phyloP scores from a whole-genome alignment of 2,888 invertebrate genomes.

The Heliothis peltigera region DNA sequence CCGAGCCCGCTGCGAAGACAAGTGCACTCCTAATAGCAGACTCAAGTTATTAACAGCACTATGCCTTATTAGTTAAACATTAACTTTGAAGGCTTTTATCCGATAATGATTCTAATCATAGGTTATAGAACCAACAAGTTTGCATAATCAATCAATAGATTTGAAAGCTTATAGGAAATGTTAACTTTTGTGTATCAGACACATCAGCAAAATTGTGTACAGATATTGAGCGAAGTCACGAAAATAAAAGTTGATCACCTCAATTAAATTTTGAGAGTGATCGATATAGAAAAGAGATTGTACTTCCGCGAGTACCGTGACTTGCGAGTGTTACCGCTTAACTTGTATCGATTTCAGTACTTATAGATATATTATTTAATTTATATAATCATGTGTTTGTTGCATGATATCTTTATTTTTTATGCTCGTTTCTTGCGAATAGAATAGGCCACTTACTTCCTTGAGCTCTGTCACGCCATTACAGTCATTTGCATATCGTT shows the following conservation, averaged over 20 bases:
- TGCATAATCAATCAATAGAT: constrained; percentile 18
- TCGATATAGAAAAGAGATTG: constrained; percentile 61
- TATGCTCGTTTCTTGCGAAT: constrained; percentile 16
- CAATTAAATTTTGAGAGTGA: constrained; percentile 54
- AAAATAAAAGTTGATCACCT: constrained; percentile 66
- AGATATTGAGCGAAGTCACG: constrained; percentile 49
- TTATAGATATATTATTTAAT: constrained; percentile 43
- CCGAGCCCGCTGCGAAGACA: constrained; percentile 71
- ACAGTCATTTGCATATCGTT: not conserved
- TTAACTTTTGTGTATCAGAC: constrained; percentile 6
- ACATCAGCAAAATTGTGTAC: constrained; percentile 15
- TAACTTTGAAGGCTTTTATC: constrained; percentile 35
- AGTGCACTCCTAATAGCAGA: constrained; percentile 72
- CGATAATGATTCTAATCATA: constrained; percentile 36
- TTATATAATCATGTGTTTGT: constrained; percentile 54
- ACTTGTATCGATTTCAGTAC: constrained; percentile 36
- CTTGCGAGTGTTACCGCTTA: constrained; percentile 45
- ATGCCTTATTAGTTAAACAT: constrained; percentile 41
- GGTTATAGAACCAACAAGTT: not conserved
- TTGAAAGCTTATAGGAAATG: constrained; percentile 39
- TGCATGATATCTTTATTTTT: constrained; percentile 46
- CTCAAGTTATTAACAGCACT: constrained; percentile 27
- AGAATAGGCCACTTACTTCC: constrained; percentile 40
- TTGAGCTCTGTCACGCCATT: constrained; percentile 4
- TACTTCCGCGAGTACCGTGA: constrained; percentile 60